These are phyloP conservation scores for Metaphire vulgaris DNA, from an alignment of 1,140 invertebrate genomes.

Conservation along the genomic window DNA sequence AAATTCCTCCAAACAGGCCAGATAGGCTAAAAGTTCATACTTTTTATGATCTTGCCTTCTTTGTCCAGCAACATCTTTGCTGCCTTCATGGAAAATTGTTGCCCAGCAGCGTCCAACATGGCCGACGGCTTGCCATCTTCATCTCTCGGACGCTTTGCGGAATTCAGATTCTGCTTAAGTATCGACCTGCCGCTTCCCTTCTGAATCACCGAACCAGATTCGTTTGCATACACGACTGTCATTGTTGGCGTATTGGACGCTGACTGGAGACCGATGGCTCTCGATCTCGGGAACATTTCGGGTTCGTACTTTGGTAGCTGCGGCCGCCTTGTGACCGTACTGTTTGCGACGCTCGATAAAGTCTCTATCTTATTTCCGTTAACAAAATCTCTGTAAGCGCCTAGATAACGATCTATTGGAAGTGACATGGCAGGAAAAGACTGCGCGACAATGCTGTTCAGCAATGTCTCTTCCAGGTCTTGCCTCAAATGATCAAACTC, in stretches of 20 bases:
- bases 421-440: not conserved
- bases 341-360: conserved; percentile 40
- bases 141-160: too few species aligned
- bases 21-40: too few species aligned
- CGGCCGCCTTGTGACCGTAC: conserved; percentile 42
- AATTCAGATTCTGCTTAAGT: not conserved
- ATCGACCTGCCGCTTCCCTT: not conserved
- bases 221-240: not conserved
- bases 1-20: too few species aligned
- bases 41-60: not conserved
- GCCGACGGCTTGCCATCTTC: too few species aligned
- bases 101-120: not conserved
- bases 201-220: not conserved
- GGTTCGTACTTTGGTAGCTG: conserved; percentile 47
- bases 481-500: conserved; percentile 14
- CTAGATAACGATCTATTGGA: not conserved
- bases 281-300: too few species aligned
- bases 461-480: not conserved
- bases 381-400: conserved; percentile 44
- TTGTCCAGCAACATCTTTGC: not conserved
- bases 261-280: too few species aligned
- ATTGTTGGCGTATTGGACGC: too few species aligned
- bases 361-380: conserved; percentile 49
- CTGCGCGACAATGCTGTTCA: not conserved
- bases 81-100: not conserved